phyloP scores from a whole-genome alignment of 2,113 vertebrate genomes.

The Anoura caudifer region DNA sequence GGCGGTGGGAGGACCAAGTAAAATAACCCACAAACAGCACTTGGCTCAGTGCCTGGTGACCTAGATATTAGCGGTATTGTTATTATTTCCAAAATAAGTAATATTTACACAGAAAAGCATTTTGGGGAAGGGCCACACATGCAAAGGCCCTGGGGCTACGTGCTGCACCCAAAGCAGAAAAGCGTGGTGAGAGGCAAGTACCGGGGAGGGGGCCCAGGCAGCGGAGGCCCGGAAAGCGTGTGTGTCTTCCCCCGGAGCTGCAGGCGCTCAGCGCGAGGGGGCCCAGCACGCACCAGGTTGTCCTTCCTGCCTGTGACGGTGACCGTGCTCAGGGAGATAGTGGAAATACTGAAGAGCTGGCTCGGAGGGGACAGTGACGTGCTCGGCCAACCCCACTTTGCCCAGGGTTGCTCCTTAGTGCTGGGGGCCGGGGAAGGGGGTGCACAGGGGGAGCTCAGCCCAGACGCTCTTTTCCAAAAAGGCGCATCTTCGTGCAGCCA shows the following conservation, averaged over 20 bases:
- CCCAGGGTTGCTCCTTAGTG: neutral
- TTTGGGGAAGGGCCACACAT: accelerated
- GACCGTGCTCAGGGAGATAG: neutral
- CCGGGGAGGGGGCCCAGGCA: neutral
- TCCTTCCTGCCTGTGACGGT: neutral
- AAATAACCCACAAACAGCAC: neutral
- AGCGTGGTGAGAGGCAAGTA: neutral
- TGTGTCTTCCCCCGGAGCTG: accelerated
- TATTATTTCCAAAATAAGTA: neutral
- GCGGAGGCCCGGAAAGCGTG: accelerated
- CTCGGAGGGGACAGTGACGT: neutral
- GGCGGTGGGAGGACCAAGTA: neutral
- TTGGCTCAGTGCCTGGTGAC: neutral
- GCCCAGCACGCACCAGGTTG: accelerated
- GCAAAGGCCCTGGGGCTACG: neutral
- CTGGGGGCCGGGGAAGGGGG: neutral
- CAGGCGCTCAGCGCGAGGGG: accelerated
- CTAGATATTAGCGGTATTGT: neutral
- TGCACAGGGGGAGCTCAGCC: neutral
- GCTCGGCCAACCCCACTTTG: neutral
- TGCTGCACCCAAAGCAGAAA: neutral
- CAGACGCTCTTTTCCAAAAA: neutral
- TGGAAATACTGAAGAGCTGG: neutral
- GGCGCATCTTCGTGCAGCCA: neutral
- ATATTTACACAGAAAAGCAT: neutral